Conservation (phyloP, 2,888 invertebrate species). For the Xestia sexstrigata region DNA sequence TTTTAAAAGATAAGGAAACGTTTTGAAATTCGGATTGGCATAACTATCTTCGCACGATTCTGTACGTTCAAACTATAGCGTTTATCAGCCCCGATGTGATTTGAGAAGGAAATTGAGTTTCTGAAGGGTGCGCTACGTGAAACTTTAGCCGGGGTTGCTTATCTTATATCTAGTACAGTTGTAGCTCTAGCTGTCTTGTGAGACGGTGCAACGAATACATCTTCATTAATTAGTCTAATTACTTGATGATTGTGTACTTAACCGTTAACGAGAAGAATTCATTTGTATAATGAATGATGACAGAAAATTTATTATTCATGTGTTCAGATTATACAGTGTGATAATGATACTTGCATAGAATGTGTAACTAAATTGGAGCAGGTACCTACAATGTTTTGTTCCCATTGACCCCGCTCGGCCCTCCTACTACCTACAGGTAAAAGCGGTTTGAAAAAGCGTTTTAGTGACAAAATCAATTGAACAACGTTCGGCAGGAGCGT, state of each 20-base stretch:
- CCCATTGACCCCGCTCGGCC: slow-evolving; percentile 34
- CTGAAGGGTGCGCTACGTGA: slow-evolving; percentile 61
- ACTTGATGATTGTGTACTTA: slow-evolving; percentile 50
- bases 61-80: slow-evolving; percentile 58
- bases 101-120: slow-evolving; percentile 79
- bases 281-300: slow-evolving; percentile 50
- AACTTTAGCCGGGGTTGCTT: slow-evolving; percentile 37
- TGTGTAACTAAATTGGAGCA: slow-evolving; percentile 21
- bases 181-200: slow-evolving; percentile 8
- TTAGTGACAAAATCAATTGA: slow-evolving; percentile 83
- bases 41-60: slow-evolving; percentile 51
- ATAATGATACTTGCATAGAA: slow-evolving; percentile 31
- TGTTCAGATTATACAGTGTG: slow-evolving; percentile 39
- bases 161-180: slow-evolving; percentile 22
- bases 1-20: slow-evolving; percentile 63
- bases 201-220: slow-evolving; percentile 32
- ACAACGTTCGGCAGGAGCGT: slow-evolving; percentile 80
- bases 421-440: slow-evolving; percentile 57
- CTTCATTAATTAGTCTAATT: slow-evolving; percentile 55
- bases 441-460: slow-evolving; percentile 75
- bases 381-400: slow-evolving; percentile 20
- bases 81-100: slow-evolving; percentile 63
- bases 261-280: slow-evolving; percentile 51
- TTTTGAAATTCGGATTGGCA: slow-evolving; percentile 64
- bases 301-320: slow-evolving; percentile 51